Conservation (phyloP, 2,797 vertebrate species). For the Poeciliopsis presidionis region DNA sequence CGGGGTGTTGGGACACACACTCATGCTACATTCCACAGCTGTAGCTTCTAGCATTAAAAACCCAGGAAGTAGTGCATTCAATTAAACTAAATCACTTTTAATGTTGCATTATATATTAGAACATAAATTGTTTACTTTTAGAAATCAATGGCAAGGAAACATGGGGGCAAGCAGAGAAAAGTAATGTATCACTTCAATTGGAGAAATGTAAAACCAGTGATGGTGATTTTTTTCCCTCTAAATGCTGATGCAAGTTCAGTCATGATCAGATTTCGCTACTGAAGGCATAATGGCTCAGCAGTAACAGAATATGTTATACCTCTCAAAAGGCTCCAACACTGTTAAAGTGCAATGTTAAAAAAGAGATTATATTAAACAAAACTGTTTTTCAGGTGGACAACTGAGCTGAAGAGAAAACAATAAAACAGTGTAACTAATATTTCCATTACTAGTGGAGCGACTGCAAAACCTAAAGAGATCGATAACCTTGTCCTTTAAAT, state of each 20-base stretch:
- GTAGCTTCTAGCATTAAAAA: constrained; percentile 25
- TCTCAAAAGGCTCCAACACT: not conserved
- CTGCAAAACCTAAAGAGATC: not conserved
- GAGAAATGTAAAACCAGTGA: not conserved
- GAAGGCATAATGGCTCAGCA: not conserved
- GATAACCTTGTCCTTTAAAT: not conserved
- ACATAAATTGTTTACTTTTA: not conserved
- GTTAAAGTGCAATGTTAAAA: not conserved
- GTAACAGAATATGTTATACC: not conserved
- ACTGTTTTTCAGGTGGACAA: not conserved
- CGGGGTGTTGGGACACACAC: constrained; percentile 32
- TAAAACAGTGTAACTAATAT: not conserved
- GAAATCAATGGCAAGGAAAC: not conserved
- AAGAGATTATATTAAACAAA: not conserved
- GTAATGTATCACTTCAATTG: not conserved
- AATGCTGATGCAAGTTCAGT: not conserved
- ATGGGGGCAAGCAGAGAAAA: not conserved
- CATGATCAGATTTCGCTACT: not conserved
- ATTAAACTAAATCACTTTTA: constrained; percentile 9
- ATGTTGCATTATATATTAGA: not conserved
- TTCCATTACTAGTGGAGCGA: not conserved
- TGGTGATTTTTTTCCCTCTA: too few species aligned
- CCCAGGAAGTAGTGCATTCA: constrained; percentile 12
- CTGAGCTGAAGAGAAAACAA: not conserved
- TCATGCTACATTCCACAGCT: constrained; percentile 52